Conservation (phyloP, 2,888 invertebrate species). For the Lepidochrysops patricia region DNA sequence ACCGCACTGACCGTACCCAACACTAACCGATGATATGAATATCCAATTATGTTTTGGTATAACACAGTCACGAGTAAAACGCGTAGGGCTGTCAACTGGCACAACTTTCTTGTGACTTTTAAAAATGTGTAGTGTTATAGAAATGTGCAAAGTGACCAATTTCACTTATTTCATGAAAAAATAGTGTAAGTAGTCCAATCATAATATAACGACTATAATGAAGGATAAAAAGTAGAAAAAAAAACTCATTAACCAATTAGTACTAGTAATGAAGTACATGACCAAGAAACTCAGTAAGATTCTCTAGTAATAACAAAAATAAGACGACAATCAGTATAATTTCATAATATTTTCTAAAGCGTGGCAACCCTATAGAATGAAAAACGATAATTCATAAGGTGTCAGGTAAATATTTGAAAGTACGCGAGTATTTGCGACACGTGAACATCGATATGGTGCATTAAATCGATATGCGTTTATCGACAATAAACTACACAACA, state of each 20-base stretch:
- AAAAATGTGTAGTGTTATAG: no score
- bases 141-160: no score
- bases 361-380: neutral
- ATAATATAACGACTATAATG: no score
- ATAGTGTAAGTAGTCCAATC: no score
- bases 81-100: neutral
- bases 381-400: constrained; percentile 12
- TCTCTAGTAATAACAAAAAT: no score
- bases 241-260: no score
- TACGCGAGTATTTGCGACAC: constrained; percentile 12
- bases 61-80: constrained; percentile 13
- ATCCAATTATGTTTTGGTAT: constrained; percentile 15
- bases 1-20: constrained; percentile 1
- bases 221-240: no score
- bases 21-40: constrained; percentile 10
- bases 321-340: no score
- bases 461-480: constrained; percentile 6
- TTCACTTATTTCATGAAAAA: no score
- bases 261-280: no score
- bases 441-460: constrained; percentile 7
- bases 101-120: no score
- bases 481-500: neutral
- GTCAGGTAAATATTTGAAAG: constrained; percentile 17
- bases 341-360: neutral
- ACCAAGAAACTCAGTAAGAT: no score